Base-by-base conservation (phyloP, 1,140 invertebrate species). In the Dendroctonus valens region DNA sequence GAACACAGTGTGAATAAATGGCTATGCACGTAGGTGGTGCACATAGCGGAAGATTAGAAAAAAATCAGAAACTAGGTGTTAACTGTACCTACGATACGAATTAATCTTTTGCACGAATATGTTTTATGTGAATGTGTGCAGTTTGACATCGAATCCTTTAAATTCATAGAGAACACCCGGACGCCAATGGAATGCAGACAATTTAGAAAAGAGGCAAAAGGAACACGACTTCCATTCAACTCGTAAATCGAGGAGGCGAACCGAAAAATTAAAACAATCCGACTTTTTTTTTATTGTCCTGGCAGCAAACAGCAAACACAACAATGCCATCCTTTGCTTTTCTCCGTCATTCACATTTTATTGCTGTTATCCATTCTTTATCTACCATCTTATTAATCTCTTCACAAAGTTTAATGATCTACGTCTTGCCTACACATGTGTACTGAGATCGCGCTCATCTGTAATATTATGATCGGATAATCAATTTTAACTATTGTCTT, bases 221-320 rank as follows among this genome's bases (percentile, higher is more conserved):
- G 49, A 52, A 52, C n/a, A 59, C n/a, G 46, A 14, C 49, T 61
- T 50, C 48, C 41, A 61, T 61, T 61, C 59, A 61, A 41, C 49
- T 41, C 37, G 49, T 46, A 41, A 51, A 50, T 41, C 38, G 59
- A 52, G 59, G 59, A 61, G 59, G 59, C 59, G 59, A 61, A 61
- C 59, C 59, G 59, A 61, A 61, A 61, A 61, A 61, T 61, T 61
- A 61, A 61, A 61, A 61, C 59, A 61, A 61, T 61, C 59, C 38
- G 49, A 15, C 26, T 11, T 59, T 51, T 61, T 61, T 61, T 61
- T 61, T 52, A 41, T 61, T 39, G 11, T 51, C 49, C 38, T 14
- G 14, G 12, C 38, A 41, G 59, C 50, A 50, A 50, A 61, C 48
- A 50, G 49, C 59, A 26, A 26, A 26, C 26, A 61, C 59, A 61